phyloP scores from a whole-genome alignment of 2,797 vertebrate species.

The Cossypha niveicapilla region DNA sequence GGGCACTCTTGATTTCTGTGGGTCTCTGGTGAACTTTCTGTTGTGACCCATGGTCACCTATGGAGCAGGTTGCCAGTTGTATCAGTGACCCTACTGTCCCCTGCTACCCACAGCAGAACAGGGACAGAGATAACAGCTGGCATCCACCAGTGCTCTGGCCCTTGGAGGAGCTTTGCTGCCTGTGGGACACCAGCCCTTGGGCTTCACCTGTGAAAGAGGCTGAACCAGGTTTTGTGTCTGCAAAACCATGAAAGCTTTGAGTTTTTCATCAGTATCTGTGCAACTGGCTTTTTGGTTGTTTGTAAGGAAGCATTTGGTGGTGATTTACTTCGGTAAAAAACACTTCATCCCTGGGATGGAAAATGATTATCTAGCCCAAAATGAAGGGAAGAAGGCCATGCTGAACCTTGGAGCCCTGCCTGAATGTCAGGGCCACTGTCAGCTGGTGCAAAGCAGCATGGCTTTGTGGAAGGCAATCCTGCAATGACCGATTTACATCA shows the following conservation, averaged over 20 bases:
- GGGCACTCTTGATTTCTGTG: background rate
- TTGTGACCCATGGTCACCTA: background rate
- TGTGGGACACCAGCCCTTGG: background rate
- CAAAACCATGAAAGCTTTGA: background rate
- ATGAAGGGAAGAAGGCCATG: background rate
- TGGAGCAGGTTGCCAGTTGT: accelerated
- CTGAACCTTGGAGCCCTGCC: background rate
- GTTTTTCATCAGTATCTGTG: background rate
- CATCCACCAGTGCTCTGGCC: background rate
- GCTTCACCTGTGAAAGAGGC: accelerated
- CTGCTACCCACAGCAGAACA: accelerated
- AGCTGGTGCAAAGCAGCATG: background rate
- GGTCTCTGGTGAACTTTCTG: background rate
- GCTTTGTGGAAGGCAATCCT: background rate
- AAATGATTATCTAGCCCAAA: background rate
- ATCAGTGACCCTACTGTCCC: background rate
- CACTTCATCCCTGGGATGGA: background rate
- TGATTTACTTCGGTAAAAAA: background rate
- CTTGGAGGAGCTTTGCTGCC: accelerated
- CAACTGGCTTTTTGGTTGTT: background rate
- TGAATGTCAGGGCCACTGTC: background rate
- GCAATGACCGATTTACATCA: background rate
- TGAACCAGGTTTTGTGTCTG: background rate
- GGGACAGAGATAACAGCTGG: background rate
- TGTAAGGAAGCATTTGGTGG: background rate